A percentile compares a stretch with the other conserved stretches of the same genome.
Conservation (phyloP, 2,888 invertebrate species). For the Cataglyphis livida region DNA sequence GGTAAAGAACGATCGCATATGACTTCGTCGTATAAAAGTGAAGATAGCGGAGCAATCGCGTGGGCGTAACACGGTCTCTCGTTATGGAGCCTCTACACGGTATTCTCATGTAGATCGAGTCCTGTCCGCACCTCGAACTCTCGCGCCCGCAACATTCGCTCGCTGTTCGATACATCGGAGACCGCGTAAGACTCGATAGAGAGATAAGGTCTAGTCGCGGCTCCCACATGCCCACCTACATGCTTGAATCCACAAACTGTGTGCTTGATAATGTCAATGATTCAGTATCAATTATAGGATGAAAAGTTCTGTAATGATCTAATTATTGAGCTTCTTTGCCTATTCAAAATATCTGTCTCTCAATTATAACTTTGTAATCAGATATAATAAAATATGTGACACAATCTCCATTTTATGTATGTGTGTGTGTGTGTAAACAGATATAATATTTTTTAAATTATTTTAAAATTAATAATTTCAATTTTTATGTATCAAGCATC, state of each 20-base stretch:
- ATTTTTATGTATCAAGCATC: not conserved
- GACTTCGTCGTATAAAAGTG: conserved; percentile 63
- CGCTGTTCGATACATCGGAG: conserved; percentile 48
- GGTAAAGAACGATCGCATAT: conserved; percentile 68
- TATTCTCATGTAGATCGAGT: conserved; percentile 71
- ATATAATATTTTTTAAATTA: not conserved
- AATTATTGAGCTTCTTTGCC: not conserved
- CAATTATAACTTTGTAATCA: not conserved
- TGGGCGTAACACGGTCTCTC: conserved; percentile 75
- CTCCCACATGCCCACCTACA: conserved; percentile 65
- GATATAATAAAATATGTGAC: not conserved
- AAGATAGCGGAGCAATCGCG: conserved; percentile 75
- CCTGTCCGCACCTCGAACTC: conserved; percentile 70
- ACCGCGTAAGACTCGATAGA: conserved; percentile 50
- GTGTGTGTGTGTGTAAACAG: not conserved
- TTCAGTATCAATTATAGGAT: not conserved
- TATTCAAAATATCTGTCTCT: not conserved
- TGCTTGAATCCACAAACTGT: conserved; percentile 9
- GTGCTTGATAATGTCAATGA: not conserved
- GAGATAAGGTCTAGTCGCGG: conserved; percentile 44
- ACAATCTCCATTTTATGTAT: not conserved
- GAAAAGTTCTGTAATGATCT: not conserved
- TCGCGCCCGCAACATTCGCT: conserved; percentile 55
- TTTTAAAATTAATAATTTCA: not conserved
- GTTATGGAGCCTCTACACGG: conserved; percentile 67